These are phyloP conservation scores for Pristiophorus japonicus DNA, from an alignment of 2,113 vertebrate species.

Conservation along the genomic window DNA sequence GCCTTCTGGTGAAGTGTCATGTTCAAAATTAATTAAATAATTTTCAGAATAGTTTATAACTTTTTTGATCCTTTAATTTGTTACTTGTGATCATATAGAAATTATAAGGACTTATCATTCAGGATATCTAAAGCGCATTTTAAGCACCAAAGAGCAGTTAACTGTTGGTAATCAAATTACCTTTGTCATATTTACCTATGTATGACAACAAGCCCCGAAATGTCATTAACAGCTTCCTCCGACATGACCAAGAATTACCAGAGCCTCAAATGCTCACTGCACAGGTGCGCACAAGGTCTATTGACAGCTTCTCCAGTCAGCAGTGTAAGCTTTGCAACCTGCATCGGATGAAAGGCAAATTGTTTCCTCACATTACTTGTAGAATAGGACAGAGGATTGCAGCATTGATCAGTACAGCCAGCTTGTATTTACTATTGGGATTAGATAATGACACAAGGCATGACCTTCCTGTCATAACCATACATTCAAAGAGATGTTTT, in stretches of 20 bases:
- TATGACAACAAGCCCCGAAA: neutral
- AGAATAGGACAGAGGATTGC: neutral
- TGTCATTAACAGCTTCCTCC: neutral
- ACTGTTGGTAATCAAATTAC: neutral
- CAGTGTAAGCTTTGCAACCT: neutral
- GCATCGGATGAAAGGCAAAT: slow-evolving; percentile 17
- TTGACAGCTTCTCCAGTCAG: neutral
- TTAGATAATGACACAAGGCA: neutral
- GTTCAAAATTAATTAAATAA: neutral
- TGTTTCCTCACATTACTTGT: neutral
- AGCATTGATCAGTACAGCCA: neutral
- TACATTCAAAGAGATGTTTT: neutral
- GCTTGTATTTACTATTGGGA: slow-evolving; percentile 18
- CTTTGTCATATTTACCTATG: neutral
- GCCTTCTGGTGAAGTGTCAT: neutral
- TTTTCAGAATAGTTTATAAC: neutral
- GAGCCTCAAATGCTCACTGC: neutral
- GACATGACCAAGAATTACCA: neutral
- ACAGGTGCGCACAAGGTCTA: neutral
- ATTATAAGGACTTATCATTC: too few relatives aligned
- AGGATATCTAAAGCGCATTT: neutral
- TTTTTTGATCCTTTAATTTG: neutral
- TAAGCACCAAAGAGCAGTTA: neutral
- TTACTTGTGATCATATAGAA: neutral
- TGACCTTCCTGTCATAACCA: slow-evolving; percentile 23